phyloP scores from a whole-genome alignment of 2,888 invertebrate genomes.

The Stegophylla sp. region DNA sequence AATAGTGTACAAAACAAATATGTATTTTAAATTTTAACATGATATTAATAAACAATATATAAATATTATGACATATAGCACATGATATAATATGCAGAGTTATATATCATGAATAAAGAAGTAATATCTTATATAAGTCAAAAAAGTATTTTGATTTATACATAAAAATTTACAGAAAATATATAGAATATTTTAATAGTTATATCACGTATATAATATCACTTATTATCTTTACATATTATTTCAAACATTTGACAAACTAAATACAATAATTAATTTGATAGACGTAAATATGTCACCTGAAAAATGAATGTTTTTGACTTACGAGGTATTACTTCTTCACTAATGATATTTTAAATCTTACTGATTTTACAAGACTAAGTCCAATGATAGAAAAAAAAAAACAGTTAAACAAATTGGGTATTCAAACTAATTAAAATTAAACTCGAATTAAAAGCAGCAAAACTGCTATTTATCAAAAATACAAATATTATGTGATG shows the following conservation, averaged over 20 bases:
- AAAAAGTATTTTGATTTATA: no score
- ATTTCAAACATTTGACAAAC: no score
- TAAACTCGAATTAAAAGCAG: neutral
- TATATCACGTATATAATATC: no score
- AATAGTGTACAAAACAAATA: neutral
- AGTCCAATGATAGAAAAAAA: neutral
- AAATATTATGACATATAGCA: constrained; percentile 9
- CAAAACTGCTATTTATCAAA: neutral
- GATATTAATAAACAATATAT: constrained; percentile 5
- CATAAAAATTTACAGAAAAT: no score
- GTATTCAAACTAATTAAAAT: neutral
- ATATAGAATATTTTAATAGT: no score
- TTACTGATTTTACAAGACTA: neutral
- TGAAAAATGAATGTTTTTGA: no score
- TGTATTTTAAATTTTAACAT: neutral
- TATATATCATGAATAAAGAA: no score
- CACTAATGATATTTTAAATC: neutral
- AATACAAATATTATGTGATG: constrained; percentile 1
- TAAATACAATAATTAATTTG: no score
- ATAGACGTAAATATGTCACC: no score
- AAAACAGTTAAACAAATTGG: neutral
- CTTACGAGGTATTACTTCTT: neutral
- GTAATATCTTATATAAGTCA: no score
- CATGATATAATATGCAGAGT: neutral
- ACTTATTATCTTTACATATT: no score